phyloP scores from a whole-genome alignment of 1,140 invertebrate genomes.

The Doryteuthis pealeii region DNA sequence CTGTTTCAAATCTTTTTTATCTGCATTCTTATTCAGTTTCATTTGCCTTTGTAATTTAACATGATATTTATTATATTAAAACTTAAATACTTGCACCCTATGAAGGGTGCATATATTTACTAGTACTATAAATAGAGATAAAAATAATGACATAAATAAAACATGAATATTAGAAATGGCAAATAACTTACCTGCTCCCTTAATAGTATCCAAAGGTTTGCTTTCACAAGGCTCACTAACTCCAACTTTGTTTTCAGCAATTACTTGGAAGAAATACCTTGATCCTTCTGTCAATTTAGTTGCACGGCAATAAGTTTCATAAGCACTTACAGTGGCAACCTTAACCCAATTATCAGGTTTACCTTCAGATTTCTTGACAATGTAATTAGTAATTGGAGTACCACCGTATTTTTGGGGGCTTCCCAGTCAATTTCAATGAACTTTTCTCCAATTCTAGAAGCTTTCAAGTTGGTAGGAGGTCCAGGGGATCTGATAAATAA shows the following conservation, averaged over 20 bases:
- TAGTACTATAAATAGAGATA: no score
- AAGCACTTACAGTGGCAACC: conserved; percentile 81
- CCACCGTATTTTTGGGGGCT: conserved; percentile 83
- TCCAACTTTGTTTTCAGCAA: conserved; percentile 92
- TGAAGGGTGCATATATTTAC: no score
- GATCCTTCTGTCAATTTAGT: conserved; percentile 88
- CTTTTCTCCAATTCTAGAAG: conserved; percentile 90
- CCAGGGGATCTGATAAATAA: conserved; percentile 66
- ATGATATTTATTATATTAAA: no score
- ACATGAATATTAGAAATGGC: no score
- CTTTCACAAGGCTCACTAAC: conserved; percentile 72
- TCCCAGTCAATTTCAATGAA: conserved; percentile 92
- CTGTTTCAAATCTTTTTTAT: no score
- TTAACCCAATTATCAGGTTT: conserved; percentile 74
- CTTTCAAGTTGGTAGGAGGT: conserved; percentile 87
- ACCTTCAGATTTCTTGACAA: conserved; percentile 91
- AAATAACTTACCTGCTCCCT: neutral
- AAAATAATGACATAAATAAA: no score
- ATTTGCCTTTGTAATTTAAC: no score
- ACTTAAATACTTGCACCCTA: no score
- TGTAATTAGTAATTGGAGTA: conserved; percentile 74
- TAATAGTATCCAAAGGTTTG: neutral
- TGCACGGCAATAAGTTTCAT: conserved; percentile 79
- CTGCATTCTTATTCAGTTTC: no score
- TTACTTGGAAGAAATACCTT: conserved; percentile 94